Percentiles rank a stretch among this genome's conserved stretches.
Evolutionary conservation across 1,140 invertebrate species (phyloP).

Genomic region (Kradibia gibbosae): DNA sequence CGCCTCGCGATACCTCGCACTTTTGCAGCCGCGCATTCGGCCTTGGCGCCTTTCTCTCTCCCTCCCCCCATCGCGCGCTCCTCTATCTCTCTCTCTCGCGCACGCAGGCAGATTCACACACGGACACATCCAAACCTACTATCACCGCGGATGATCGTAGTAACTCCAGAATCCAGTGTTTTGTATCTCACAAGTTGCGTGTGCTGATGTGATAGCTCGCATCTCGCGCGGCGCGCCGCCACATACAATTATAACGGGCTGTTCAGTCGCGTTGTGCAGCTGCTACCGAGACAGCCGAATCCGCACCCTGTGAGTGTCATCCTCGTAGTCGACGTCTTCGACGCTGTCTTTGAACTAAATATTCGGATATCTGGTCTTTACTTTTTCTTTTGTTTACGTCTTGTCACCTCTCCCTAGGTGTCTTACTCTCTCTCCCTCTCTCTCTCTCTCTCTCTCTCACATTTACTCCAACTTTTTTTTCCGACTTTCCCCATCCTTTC

Average conservation of each 20-base stretch:
- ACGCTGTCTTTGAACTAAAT: background rate
- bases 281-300: background rate
- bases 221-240: constrained; percentile 15
- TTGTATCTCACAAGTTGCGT: constrained; percentile 8
- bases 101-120: background rate
- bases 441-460: background rate
- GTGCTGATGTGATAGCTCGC: constrained; percentile 18
- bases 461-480: too few relatives aligned
- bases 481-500: too few relatives aligned
- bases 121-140: background rate
- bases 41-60: constrained; percentile 35
- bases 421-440: background rate
- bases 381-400: constrained; percentile 70
- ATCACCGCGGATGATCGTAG: background rate
- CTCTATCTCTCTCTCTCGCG: background rate
- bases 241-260: constrained; percentile 8
- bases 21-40: constrained; percentile 28
- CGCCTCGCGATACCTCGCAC: constrained; percentile 12
- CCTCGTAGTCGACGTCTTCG: background rate
- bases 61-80: background rate
- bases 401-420: constrained; percentile 62
- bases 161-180: constrained; percentile 9
- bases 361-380: constrained; percentile 31
- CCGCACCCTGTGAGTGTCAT: background rate
- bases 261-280: constrained; percentile 15